A percentile compares a stretch with the other conserved stretches of the same genome.
Conservation (phyloP, 2,888 invertebrate genomes). For the Nysson spinosus region DNA sequence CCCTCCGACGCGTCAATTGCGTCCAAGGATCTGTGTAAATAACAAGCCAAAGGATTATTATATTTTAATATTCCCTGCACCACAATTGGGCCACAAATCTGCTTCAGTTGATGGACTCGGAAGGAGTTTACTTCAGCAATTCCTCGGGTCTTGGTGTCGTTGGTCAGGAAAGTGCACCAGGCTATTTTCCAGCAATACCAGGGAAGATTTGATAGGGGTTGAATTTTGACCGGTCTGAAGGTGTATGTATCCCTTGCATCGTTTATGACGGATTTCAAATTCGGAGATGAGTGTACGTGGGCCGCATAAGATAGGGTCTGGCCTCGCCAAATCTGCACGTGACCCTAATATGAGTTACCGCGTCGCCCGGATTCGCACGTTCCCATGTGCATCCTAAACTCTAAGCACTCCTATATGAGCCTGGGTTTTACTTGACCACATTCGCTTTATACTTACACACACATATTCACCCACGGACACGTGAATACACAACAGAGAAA, state of each 20-base stretch:
- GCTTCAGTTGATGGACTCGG: too few species aligned
- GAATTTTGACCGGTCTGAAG: constrained; percentile 40
- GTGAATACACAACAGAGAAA: background rate
- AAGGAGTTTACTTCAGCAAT: too few species aligned
- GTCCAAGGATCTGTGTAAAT: too few species aligned
- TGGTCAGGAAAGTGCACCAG: too few species aligned
- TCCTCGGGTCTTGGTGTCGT: too few species aligned
- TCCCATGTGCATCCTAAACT: constrained; percentile 65
- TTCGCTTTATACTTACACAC: constrained; percentile 9
- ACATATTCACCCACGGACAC: background rate
- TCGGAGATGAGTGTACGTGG: constrained; percentile 74
- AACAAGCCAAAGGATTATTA: too few species aligned
- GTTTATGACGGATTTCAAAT: constrained; percentile 73
- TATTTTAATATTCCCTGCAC: too few species aligned
- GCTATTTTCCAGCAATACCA: constrained; percentile 19
- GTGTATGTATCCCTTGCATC: constrained; percentile 66
- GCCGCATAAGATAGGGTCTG: constrained; percentile 69
- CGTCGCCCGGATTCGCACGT: constrained; percentile 62
- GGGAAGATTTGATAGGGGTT: constrained; percentile 40
- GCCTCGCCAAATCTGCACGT: constrained; percentile 72
- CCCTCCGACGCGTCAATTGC: too few species aligned
- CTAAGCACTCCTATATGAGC: constrained; percentile 62
- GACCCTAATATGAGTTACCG: constrained; percentile 71
- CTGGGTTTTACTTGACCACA: constrained; percentile 44
- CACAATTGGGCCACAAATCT: too few species aligned